These are phyloP conservation scores for Nesogale talazaci DNA, from an alignment of 2,113 vertebrate species.

Conservation along the genomic window DNA sequence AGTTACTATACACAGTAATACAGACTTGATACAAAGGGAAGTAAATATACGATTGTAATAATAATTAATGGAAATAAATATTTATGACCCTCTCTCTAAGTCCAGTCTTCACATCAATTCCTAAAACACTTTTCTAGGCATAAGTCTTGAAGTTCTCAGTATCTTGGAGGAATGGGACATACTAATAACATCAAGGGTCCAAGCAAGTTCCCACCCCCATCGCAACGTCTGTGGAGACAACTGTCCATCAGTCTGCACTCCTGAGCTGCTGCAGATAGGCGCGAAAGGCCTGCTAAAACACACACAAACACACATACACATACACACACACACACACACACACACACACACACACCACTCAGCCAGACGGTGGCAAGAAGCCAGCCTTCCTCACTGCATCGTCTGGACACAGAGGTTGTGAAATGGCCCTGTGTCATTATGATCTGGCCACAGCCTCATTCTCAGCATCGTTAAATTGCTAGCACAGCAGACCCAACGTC, in stretches of 20 bases:
- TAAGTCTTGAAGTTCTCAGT: background rate
- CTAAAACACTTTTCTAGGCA: background rate
- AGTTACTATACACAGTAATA: background rate
- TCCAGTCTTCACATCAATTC: background rate
- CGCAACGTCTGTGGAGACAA: background rate
- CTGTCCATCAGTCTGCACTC: background rate
- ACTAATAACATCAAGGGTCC: background rate
- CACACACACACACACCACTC: background rate
- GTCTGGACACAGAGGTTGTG: background rate
- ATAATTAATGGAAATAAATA: conserved; percentile 9
- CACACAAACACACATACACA: no score
- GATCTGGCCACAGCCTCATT: conserved; percentile 46
- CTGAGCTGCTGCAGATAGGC: background rate
- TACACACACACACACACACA: no score
- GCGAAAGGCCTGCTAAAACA: background rate
- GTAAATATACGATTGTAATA: no score
- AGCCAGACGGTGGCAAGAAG: background rate
- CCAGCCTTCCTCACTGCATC: conserved; percentile 10
- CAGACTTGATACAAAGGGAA: background rate
- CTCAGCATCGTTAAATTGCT: conserved; percentile 29
- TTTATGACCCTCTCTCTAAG: background rate
- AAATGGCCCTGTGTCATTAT: conserved; percentile 40
- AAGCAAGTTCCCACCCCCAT: background rate
- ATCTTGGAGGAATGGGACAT: background rate
- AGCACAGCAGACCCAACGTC: conserved; percentile 23